Evolutionary conservation across 2,113 vertebrate genomes (phyloP).

Genomic region (Microtus pennsylvanicus): DNA sequence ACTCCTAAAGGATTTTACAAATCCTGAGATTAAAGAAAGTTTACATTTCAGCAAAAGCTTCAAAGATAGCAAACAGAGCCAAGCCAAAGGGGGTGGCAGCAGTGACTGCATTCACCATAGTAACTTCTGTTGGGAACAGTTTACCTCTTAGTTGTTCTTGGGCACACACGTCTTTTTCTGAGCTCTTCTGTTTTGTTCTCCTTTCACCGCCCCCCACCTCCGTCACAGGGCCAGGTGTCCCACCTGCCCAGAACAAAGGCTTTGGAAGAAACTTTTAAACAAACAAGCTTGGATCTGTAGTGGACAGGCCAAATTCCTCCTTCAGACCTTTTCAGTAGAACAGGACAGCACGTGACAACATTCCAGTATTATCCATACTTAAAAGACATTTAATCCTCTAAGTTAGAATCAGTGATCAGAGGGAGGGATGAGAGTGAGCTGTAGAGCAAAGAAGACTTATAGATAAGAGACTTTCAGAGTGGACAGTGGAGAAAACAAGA

Average conservation of each 20-base stretch:
- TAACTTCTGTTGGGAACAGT: background rate
- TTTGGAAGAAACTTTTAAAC: background rate
- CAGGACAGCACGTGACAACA: background rate
- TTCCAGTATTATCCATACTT: background rate
- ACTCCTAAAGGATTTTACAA: background rate
- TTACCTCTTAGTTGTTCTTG: background rate
- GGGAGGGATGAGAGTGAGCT: background rate
- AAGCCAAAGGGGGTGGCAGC: background rate
- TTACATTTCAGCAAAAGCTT: background rate
- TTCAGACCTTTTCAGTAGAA: background rate
- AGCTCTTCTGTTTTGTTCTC: background rate
- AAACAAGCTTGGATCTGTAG: background rate
- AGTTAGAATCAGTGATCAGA: background rate
- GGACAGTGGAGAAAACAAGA: background rate
- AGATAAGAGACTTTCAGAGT: background rate
- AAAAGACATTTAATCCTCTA: background rate
- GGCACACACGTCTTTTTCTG: background rate
- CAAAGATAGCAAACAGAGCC: background rate
- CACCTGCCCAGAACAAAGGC: background rate
- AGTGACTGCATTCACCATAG: background rate
- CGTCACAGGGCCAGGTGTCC: background rate
- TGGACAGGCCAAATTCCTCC: background rate
- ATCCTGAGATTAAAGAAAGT: background rate
- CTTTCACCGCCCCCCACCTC: background rate
- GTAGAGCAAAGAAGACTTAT: background rate